Evolutionary conservation across 1,140 invertebrate species (phyloP).

Genomic region (Scaptomyza graminum): DNA sequence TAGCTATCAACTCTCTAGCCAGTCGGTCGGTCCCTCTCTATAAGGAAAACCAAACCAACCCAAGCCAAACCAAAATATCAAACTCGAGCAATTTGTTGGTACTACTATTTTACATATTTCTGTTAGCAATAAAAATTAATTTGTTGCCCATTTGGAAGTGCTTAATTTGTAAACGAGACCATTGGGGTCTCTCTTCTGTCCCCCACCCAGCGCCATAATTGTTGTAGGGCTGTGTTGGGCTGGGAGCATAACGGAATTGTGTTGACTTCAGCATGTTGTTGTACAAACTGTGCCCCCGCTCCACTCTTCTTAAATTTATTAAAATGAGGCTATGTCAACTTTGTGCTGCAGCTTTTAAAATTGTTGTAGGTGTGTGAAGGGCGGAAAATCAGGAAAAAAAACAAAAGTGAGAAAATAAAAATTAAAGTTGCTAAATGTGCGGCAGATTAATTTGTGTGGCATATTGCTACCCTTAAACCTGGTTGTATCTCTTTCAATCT

Average conservation of each 20-base stretch:
- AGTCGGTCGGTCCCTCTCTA: background rate
- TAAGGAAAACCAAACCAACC: background rate
- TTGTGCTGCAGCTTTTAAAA: background rate
- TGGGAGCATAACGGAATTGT: slow-evolving; percentile 20
- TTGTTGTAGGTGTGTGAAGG: background rate
- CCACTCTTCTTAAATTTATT: slow-evolving; percentile 7
- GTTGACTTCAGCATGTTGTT: slow-evolving; percentile 57
- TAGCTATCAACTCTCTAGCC: background rate
- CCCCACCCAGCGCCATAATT: slow-evolving; percentile 38
- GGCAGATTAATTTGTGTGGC: background rate
- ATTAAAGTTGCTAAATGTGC: background rate
- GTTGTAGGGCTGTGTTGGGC: slow-evolving; percentile 36
- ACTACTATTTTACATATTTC: slow-evolving; percentile 80
- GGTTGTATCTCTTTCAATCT: too few relatives aligned
- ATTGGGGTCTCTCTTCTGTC: slow-evolving; percentile 54
- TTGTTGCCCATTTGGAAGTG: slow-evolving; percentile 79
- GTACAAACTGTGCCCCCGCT: slow-evolving; percentile 46
- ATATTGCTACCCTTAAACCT: background rate
- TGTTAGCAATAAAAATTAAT: slow-evolving; percentile 79
- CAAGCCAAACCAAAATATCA: slow-evolving; percentile 9
- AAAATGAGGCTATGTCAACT: slow-evolving; percentile 2
- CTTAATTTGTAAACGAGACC: slow-evolving; percentile 82
- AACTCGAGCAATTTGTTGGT: slow-evolving; percentile 32
- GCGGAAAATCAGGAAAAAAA: background rate
- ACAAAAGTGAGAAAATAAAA: background rate